A percentile compares a stretch with the other conserved stretches of the same genome.
Evolutionary conservation across 2,888 invertebrate species (phyloP).

Genomic region (Xanthia togata): DNA sequence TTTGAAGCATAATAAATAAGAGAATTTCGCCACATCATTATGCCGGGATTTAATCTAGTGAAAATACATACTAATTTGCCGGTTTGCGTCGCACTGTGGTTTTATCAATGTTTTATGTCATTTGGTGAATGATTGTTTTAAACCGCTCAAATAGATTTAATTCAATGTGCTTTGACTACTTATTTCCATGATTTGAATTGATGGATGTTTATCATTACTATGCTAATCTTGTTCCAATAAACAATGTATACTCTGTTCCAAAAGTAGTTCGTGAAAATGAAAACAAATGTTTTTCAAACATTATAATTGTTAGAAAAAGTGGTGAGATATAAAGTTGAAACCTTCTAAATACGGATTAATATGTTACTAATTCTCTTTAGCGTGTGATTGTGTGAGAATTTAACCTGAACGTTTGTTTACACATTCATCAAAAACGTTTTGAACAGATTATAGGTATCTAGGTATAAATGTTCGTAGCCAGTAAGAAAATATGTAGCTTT

Average conservation of each 20-base stretch:
- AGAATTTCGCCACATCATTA: conserved; percentile 12
- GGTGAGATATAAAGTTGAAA: not conserved
- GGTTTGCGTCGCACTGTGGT: conserved; percentile 33
- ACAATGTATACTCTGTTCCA: not conserved
- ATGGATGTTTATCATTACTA: not conserved
- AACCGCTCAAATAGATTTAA: conserved; percentile 9
- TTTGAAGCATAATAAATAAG: not conserved
- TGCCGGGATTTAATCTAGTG: conserved; percentile 12
- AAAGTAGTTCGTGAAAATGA: not conserved
- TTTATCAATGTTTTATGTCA: conserved; percentile 21
- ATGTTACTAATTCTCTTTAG: not conserved
- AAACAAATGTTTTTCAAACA: not conserved
- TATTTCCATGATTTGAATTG: conserved; percentile 4
- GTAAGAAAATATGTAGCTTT: not conserved
- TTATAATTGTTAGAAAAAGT: not conserved
- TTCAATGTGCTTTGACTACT: conserved; percentile 9
- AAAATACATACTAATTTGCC: conserved; percentile 40
- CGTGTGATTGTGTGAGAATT: not conserved
- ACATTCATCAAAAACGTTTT: not conserved
- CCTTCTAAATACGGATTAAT: not conserved
- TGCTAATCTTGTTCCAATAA: not conserved
- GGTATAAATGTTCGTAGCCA: not conserved
- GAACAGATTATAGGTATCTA: not conserved
- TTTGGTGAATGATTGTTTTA: conserved; percentile 21
- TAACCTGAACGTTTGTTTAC: not conserved